Evolutionary conservation across 37 sponge, comb jelly and placozoan species (phyloP).

Genomic region (Halisarca cf. caerulea): DNA sequence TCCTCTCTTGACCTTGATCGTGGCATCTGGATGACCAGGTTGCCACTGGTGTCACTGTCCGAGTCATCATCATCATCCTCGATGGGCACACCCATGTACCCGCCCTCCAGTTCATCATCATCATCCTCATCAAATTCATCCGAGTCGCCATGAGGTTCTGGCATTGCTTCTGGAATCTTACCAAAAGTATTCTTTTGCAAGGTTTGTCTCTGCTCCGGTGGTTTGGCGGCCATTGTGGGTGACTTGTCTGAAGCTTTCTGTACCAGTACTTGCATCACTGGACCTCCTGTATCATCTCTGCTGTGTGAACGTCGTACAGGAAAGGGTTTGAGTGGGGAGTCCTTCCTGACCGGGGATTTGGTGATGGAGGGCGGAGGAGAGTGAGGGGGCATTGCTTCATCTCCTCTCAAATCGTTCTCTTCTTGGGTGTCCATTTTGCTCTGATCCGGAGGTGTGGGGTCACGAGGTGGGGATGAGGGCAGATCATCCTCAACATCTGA

Average conservation of each 20-base stretch:
- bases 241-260: not conserved
- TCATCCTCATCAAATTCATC: slow-evolving; percentile 15
- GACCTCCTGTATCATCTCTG: not conserved
- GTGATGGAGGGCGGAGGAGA: not conserved
- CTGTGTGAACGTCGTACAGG: not conserved
- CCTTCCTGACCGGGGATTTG: slow-evolving; percentile 15
- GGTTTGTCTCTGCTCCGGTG: not conserved
- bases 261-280: not conserved
- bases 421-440: not conserved
- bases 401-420: not conserved
- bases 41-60: slow-evolving; percentile 24
- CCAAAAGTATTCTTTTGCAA: not conserved
- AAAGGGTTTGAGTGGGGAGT: not conserved
- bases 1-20: too few relatives aligned
- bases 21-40: slow-evolving; percentile 12
- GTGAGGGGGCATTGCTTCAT: not conserved
- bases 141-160: not conserved
- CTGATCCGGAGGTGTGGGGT: slow-evolving; percentile 10
- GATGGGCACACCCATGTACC: slow-evolving; percentile 22
- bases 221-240: not conserved
- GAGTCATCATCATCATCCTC: slow-evolving; percentile 25
- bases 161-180: not conserved
- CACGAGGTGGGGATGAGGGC: slow-evolving; percentile 17
- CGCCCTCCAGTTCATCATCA: slow-evolving; percentile 15
- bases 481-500: slow-evolving; percentile 14